Percentiles rank a stretch among this genome's conserved stretches.
phyloP scores from a whole-genome alignment of 2,888 invertebrate genomes.

The Ochlodes sylvanus region DNA sequence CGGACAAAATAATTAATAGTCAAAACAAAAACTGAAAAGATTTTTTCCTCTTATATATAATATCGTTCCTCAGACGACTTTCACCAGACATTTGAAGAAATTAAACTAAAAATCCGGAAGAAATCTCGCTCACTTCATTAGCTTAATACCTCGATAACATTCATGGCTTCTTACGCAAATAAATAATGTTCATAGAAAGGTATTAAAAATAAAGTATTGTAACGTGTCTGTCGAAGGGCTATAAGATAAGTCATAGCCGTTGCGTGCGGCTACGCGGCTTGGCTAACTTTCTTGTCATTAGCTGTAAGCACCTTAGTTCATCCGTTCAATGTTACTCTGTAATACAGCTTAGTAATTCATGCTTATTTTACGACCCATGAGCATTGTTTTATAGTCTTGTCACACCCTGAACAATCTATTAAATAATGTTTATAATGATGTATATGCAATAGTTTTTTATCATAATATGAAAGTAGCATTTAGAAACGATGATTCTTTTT shows the following conservation, averaged over 20 bases:
- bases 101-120: background rate
- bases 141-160: background rate
- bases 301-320: slow-evolving; percentile 1
- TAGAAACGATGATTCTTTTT: too few species aligned
- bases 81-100: background rate
- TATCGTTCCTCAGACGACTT: background rate
- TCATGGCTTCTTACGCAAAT: background rate
- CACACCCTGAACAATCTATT: too few species aligned
- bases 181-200: background rate
- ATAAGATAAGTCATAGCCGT: slow-evolving; percentile 22
- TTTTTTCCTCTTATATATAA: background rate
- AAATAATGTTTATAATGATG: too few species aligned
- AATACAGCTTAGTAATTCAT: background rate
- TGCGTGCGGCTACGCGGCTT: background rate
- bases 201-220: slow-evolving; percentile 5
- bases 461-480: too few species aligned
- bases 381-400: too few species aligned
- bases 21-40: background rate
- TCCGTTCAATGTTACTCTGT: slow-evolving; percentile 17
- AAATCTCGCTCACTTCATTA: background rate
- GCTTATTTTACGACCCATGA: too few species aligned
- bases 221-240: slow-evolving; percentile 6
- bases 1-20: background rate
- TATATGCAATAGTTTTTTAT: too few species aligned
- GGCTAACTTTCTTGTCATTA: slow-evolving; percentile 35